phyloP scores from a whole-genome alignment of 53 echinoderm and acorn worm genomes.

The Apostichopus leukothele region DNA sequence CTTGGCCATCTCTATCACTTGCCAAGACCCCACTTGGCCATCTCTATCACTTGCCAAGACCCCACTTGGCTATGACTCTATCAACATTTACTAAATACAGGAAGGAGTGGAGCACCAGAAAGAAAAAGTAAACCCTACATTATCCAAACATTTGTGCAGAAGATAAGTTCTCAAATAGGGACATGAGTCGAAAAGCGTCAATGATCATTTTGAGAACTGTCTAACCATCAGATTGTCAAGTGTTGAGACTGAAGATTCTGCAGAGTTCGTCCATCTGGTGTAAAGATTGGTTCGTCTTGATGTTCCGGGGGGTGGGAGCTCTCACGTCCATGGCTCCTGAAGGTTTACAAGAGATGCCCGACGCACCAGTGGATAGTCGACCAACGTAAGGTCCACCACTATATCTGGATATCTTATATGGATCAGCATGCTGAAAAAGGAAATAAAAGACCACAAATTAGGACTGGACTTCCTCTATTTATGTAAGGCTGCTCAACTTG shows the following conservation, averaged over 20 bases:
- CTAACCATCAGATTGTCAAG: neutral
- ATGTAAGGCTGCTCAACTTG: neutral
- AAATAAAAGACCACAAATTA: slow-evolving; percentile 3
- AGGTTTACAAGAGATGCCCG: no score
- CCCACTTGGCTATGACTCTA: no score
- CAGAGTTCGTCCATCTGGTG: slow-evolving; percentile 26
- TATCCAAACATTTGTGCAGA: slow-evolving; percentile 17
- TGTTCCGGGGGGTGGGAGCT: neutral
- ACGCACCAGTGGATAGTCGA: neutral
- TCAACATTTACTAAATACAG: no score
- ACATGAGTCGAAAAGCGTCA: no score
- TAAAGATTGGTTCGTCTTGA: neutral
- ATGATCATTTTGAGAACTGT: neutral
- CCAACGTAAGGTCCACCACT: neutral
- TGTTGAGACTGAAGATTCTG: slow-evolving; percentile 21
- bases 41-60: no score
- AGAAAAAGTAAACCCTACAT: slow-evolving; percentile 3
- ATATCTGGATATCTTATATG: slow-evolving; percentile 16
- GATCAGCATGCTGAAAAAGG: slow-evolving; percentile 1
- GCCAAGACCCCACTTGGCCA: no score
- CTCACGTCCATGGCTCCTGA: neutral
- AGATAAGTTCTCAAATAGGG: neutral
- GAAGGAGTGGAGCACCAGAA: neutral
- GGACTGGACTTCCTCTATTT: neutral
- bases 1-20: no score